Evolutionary conservation across 1,140 invertebrate genomes (phyloP), one percentile per base, ranked within the genome.

Genomic region (Fopius arisanus): DNA sequence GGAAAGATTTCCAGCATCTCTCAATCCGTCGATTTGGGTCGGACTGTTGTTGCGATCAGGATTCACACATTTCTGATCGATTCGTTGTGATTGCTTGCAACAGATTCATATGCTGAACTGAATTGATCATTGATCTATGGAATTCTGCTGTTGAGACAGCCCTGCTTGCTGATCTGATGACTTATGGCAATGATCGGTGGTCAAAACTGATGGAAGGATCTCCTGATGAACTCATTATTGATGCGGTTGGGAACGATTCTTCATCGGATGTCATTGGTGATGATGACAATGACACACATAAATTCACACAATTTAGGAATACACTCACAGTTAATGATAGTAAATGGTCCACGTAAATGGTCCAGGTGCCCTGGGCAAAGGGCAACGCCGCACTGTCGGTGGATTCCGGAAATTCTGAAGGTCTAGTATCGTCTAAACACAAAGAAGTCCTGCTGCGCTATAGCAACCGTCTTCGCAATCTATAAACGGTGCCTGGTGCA

Each of bases 401-500:
- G 9, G 33, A 66, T 59, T 31, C 48, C 33, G 23, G 37, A 29
- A 54, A 43, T 73, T 66, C 67, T 75, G 69, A 66, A 77, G 62
- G 68, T 70, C 68, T 70, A 70, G 31, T 48, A 59, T 19, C 37
- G 41, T 63, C 48, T 62, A 31, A 41, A 69, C 59, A 65, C 62
- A 19, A 40, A 59, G 62, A 40, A 54, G 67, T 62, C 63, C 2
- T 41, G 16, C 69, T 74, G 69, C 65, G 41, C 81, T 86, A 83
- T 84, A 85, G 86, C 84, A 85, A 85, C 84, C 71, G 43, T 29
- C 66, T 41, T 19, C 51, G 63, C 73, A 84, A 88, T 88, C 86
- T 77, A 88, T 87, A 88, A 85, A 62, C 78, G 62, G 87, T 84
- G 41, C 86, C 85, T 84, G 82, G 83, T 80, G 40, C 83, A 63